Base-by-base conservation (phyloP, 2,888 invertebrate species). In the Zonitis immaculata region DNA sequence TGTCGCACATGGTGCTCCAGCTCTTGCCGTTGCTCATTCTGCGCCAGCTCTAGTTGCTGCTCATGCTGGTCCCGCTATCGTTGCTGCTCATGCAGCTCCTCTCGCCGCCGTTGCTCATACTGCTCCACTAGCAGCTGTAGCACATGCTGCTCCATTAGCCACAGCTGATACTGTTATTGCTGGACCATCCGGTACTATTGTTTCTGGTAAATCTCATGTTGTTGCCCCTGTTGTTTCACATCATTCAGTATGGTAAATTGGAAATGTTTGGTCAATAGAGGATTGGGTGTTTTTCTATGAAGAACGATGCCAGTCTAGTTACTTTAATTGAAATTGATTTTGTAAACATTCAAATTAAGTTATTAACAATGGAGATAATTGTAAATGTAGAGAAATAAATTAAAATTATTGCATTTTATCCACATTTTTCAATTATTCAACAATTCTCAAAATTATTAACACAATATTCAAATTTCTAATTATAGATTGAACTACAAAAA, bases 151-250 rank as follows among this genome's bases (percentile, higher is more conserved):
- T n/a, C 59, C 58, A 8, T 47, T 58, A 9, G 48, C 54, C 7
- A 27, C 49, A 7, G 49, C 54, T 18, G 57, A 61, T 30, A 48
- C 57, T 9, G 58, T 55, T 27, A n/a, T n/a, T n/a, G n/a, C n/a
- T n/a, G n/a, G 68, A 54, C 66, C 68, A 12, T 66, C 67, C 47
- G 67, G 66, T 11, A 63, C 64, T 39, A 59, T 68, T 28, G 57
- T 57, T n/a, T 50, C 64, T 44, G 59, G 62, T 39, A 59, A 57
- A 47, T 56, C 56, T 42, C 20, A 18, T 39, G 49, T 61, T 3
- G 61, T 52, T 27, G 42, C 61, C 22, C 65, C 67, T 30, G 60
- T 59, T 47, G 32, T 66, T 18, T 59, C 59, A 18, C 57, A 62
- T 16, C 57, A 59, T 44, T 44, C 57, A 26, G 57, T 56, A 18